Conservation (phyloP, 2,888 invertebrate genomes). For the Cepaea hortensis region DNA sequence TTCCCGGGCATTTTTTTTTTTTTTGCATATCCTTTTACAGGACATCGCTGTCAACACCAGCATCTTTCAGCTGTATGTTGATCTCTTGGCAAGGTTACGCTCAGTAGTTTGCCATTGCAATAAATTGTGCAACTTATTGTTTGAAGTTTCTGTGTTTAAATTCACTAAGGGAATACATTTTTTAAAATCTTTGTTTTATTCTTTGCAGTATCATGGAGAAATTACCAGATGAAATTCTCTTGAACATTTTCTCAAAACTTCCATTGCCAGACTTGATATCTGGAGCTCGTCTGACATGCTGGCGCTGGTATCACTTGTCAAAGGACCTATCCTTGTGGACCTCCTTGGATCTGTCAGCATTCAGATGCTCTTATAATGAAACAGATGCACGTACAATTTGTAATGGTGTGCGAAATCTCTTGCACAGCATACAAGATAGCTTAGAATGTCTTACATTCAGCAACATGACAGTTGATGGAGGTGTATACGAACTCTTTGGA, state of each 20-base stretch:
- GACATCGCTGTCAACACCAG: no score
- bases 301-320: constrained; percentile 45
- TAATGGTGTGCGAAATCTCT: constrained; percentile 24
- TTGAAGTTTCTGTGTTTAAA: no score
- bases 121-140: no score
- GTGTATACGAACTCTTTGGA: constrained; percentile 46
- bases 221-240: constrained; percentile 45
- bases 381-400: constrained; percentile 23
- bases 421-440: constrained; percentile 23
- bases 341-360: constrained; percentile 30
- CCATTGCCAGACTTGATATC: constrained; percentile 33
- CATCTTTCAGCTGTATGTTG: no score
- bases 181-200: background rate
- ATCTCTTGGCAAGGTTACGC: no score
- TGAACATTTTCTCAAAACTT: constrained; percentile 43
- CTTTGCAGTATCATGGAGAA: constrained; percentile 27
- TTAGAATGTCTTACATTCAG: constrained; percentile 43
- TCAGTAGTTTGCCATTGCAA: no score
- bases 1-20: no score
- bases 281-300: constrained; percentile 42
- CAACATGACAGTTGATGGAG: constrained; percentile 31
- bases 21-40: no score
- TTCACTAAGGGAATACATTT: no score
- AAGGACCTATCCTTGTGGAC: constrained; percentile 43
- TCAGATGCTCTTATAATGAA: constrained; percentile 22